Base-by-base conservation (phyloP, 2,888 invertebrate species). In the Cryptophagus acutangulus region DNA sequence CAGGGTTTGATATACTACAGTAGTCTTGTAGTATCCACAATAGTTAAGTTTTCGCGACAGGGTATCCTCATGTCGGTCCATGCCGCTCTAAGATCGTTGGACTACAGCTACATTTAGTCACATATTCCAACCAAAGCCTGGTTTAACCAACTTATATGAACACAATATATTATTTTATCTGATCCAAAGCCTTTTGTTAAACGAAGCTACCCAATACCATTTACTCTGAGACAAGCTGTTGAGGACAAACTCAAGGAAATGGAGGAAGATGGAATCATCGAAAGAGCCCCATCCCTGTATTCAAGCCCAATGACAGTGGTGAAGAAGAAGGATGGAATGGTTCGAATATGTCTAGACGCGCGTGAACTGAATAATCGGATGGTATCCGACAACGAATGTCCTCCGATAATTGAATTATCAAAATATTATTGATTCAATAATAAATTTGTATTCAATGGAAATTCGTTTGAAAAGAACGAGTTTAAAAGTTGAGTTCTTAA, bases 261-360 rank as follows among this genome's bases (percentile, higher is more conserved):
- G 52, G 28, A 60, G 2, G 28, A 46, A 5, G 14, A 17, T 9
- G 58, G 53, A 1, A 51, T 61, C 0, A 58, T 62, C 10, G 52
- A 52, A 36, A 17, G 55, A 30, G 49, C 54, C 1, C 33, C 33
- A 3, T 57, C 54, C 26, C 47, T 49, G 1, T 58, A 53, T 39
- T 45, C 53, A 12, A 59, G 58, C 29, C 59, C 55, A 0, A 17
- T 57, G 2, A 43, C 51, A 2, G 47, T 50, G 9, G 51, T 55
- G 0, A 12, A 43, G 12, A 61, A 57, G 35, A 55, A 46, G 24
- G 52, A 58, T 30, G 52, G 51, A 0, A 39, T 39, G 5, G 31
- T 59, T 2, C 42, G 58, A 8, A 42, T 58, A 4, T 54, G 56
- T 36, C 30, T 57, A 8, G 58, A 59, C 33, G 55, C 57, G 0